These are phyloP conservation scores for Heliconius ismenius DNA, from an alignment of 2,888 invertebrate genomes.

Conservation along the genomic window DNA sequence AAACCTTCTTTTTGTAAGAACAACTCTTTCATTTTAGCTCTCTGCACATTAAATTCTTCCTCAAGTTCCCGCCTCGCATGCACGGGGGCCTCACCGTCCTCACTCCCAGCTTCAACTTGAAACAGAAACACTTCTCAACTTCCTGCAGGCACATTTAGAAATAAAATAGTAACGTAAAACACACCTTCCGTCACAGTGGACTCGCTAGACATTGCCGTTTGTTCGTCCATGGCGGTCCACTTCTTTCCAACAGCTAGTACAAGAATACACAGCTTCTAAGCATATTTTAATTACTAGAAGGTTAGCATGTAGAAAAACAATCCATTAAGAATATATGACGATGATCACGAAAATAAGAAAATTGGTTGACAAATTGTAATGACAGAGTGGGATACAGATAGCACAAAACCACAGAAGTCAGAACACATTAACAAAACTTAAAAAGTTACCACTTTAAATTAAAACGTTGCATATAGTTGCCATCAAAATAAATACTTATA, in stretches of 20 bases:
- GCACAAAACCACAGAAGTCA: too few relatives aligned
- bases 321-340: conserved; percentile 35
- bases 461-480: neutral
- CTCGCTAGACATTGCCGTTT: conserved; percentile 64
- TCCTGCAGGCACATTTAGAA: conserved; percentile 49
- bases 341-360: conserved; percentile 41
- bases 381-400: conserved; percentile 2
- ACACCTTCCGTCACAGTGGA: conserved; percentile 65
- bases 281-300: conserved; percentile 40
- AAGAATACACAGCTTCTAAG: conserved; percentile 26
- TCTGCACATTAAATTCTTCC: conserved; percentile 93
- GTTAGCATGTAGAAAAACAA: conserved; percentile 31
- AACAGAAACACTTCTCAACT: conserved; percentile 75
- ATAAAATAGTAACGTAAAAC: conserved; percentile 55
- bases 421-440: neutral
- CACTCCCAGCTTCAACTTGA: conserved; percentile 67
- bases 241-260: conserved; percentile 32
- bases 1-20: conserved; percentile 96
- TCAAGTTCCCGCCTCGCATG: conserved; percentile 82
- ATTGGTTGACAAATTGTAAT: conserved; percentile 34
- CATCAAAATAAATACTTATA: neutral
- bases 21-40: conserved; percentile 95
- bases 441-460: neutral
- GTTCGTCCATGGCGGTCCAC: conserved; percentile 46
- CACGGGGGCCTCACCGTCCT: conserved; percentile 57